Base-by-base conservation (phyloP, 1,140 invertebrate species). In the Vanessa tameamea region DNA sequence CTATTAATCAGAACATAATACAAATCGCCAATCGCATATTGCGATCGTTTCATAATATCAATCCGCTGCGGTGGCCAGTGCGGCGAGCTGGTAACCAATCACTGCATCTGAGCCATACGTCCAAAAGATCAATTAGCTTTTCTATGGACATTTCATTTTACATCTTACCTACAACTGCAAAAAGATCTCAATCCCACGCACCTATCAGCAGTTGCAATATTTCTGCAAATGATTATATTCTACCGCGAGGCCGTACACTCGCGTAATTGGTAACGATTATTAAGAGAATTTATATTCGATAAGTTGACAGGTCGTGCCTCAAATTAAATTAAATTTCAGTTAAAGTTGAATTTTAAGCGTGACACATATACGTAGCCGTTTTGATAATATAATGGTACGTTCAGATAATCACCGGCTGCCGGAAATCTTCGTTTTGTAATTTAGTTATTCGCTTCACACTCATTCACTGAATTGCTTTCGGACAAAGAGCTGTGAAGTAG, bases 231-330 rank as follows among this genome's bases (percentile, higher is more conserved):
- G 77, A 82, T 75, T 73, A 83, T 83, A 76, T 47, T 75, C 47
- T 53, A 43, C 43, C 66, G 66, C 87, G 84, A 88, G 83, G 84
- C 83, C 79, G 77, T 82, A 84, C 82, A 76, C 80, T 87, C 83
- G 84, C 83, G 82, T 90, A 91, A 89, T 90, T 87, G 88, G 85
- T 84, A 88, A 87, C 83, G 85, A 91, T 89, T 89, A 90, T 89
- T 87, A 85, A 82, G 78, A 84, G 84, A 88, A 89, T 91, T 88
- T 88, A 91, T 89, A 84, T 85, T 79, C 81, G 82, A 86, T 86
- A 88, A 84, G 85, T 85, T 87, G 84, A 87, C 88, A 84, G 80
- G 82, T 82, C 82, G 75, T 83, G 78, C 75, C 74, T 82, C 68
- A 76, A 86, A 80, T 87, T 90, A 84, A 88, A 87, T 85, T 84